Evolutionary conservation across 2,797 vertebrate genomes (phyloP).

Genomic region (Mormyrops attenuatus): DNA sequence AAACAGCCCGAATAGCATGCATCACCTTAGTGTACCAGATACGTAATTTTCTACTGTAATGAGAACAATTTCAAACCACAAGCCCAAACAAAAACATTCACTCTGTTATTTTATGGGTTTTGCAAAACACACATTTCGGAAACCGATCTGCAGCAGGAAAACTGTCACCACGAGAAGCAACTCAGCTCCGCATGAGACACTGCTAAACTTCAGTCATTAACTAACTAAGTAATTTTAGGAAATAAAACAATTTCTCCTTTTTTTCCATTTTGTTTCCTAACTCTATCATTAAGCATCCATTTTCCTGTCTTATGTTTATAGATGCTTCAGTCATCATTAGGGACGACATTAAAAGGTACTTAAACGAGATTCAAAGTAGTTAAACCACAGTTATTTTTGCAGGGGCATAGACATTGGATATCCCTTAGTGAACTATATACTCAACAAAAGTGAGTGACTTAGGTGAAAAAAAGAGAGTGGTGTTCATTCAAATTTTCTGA

Average conservation of each 20-base stretch:
- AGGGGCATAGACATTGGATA: not conserved
- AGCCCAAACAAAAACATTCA: not conserved
- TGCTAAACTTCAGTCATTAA: not conserved
- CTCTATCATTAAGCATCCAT: not conserved
- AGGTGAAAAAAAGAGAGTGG: not conserved
- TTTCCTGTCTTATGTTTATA: not conserved
- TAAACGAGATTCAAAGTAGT: not conserved
- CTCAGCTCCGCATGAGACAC: not conserved
- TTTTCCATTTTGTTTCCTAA: not conserved
- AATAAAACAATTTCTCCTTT: not conserved
- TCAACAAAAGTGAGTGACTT: not conserved
- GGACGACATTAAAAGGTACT: not conserved
- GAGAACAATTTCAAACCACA: constrained; percentile 1
- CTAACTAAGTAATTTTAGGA: not conserved
- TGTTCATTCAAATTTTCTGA: not conserved
- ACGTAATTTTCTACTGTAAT: not conserved
- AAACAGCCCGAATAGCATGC: not conserved
- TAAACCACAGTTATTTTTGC: not conserved
- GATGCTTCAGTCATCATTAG: not conserved
- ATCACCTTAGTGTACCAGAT: not conserved
- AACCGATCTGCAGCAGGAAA: not conserved
- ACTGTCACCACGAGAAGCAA: not conserved
- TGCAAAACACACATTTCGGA: not conserved
- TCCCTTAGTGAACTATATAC: not conserved
- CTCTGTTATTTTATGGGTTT: not conserved